A percentile compares a stretch with the other conserved stretches of the same genome.
Evolutionary conservation across 2,113 vertebrate genomes (phyloP).

Genomic region (Bufo gargarizans): DNA sequence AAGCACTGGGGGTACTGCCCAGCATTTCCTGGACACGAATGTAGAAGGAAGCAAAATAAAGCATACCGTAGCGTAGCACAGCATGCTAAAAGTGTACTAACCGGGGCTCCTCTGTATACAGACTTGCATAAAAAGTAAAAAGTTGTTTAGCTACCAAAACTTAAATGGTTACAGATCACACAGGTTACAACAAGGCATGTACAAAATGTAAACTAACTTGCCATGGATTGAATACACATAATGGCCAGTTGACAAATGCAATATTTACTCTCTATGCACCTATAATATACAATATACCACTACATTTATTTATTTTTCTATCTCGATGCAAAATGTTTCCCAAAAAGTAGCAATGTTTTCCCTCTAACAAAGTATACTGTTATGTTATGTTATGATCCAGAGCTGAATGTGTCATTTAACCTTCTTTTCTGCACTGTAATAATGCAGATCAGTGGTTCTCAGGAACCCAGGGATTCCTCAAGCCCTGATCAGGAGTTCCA

Average conservation of each 20-base stretch:
- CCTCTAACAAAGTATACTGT: too few species aligned
- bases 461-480: too few species aligned
- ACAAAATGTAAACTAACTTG: background rate
- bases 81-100: conserved; percentile 75
- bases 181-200: background rate
- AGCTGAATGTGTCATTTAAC: too few species aligned
- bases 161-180: background rate
- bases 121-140: conserved; percentile 83
- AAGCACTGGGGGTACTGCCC: background rate
- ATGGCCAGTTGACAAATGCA: background rate
- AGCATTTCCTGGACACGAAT: background rate
- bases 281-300: background rate
- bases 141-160: background rate
- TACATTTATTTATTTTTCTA: background rate
- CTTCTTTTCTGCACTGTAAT: too few species aligned
- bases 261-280: background rate
- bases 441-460: too few species aligned
- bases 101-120: conserved; percentile 96
- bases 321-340: too few species aligned
- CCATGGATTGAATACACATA: background rate
- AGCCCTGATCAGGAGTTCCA: too few species aligned
- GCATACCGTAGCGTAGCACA: background rate
- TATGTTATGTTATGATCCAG: too few species aligned
- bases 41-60: background rate
- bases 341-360: too few species aligned